Evolutionary conservation across 2,113 vertebrate species (phyloP).

Genomic region (Tenrec ecaudatus): DNA sequence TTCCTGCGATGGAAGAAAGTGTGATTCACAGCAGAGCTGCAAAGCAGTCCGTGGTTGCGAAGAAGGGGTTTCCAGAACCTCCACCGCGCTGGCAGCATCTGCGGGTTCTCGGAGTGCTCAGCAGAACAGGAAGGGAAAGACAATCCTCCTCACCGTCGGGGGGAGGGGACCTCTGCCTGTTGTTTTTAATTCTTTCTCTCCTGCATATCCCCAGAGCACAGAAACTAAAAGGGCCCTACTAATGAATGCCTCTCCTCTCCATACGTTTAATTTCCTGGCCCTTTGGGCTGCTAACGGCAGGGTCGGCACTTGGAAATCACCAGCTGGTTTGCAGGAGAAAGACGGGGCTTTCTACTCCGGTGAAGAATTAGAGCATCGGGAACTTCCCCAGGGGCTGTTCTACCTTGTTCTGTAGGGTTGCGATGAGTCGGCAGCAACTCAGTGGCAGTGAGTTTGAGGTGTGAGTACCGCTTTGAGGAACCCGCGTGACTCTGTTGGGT

Average conservation of each 20-base stretch:
- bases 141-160: not conserved
- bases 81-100: not conserved
- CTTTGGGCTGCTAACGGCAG: not conserved
- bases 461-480: no score
- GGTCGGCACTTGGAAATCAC: not conserved
- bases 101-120: constrained; percentile 24
- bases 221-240: not conserved
- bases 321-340: not conserved
- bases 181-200: constrained; percentile 36
- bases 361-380: no score
- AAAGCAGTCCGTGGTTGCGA: constrained; percentile 62
- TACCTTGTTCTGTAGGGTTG: no score
- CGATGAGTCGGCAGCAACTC: not conserved
- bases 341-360: not conserved
- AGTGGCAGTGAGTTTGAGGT: no score
- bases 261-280: not conserved
- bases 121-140: constrained; percentile 12
- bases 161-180: not conserved
- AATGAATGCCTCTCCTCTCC: not conserved
- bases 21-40: constrained; percentile 46
- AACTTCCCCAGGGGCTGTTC: no score
- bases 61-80: not conserved
- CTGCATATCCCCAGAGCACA: not conserved
- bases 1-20: constrained; percentile 60
- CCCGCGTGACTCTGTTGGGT: no score